Base-by-base conservation (phyloP, 2,113 vertebrate genomes). In the Calonectris borealis region DNA sequence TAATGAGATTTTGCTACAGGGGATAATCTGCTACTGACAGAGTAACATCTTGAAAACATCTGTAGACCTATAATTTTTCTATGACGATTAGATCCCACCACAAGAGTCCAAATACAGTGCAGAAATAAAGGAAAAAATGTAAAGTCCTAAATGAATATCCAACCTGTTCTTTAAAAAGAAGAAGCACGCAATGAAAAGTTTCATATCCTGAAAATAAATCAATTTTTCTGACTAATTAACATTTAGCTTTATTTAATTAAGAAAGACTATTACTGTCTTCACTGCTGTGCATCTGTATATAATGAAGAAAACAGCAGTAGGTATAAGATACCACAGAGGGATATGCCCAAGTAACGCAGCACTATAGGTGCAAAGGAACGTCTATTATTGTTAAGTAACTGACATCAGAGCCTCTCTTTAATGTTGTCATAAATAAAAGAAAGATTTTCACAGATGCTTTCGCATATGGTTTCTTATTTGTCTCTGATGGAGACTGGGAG, bases 1-100 rank as follows among this genome's bases (percentile, higher is more conserved):
- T 99, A 99, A 99, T 99, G 99, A 99, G 99, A 99, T 99, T 99
- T 99, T 99, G 99, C 99, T 99, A 99, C 99, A 99, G 99, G 99
- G 99, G 99, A 99, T 99, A 99, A 99, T 99, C 99, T 99, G 99
- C 99, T 99, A 99, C 99, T 99, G 99, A 99, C 99, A 99, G 98
- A 99, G 99, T 99, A 99, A 99, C 99, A 99, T 99, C 99, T 99
- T 99, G 99, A 99, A 99, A 99, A 99, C 99, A 99, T 99, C 99
- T 99, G 99, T 99, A 99, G 99, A 99, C 99, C 99, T 99, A 99
- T 99, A 99, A 99, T 99, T 99, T 99, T 98, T 98, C 98, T 99
- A 99, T 98, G 99, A 99, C 98, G 98, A 98, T 98, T 98, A 99
- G 98, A 98, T 98, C 98, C 98, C 98, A 97, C 98, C 98, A 98